These are phyloP conservation scores for Dyspetes luteomarginatus DNA, from an alignment of 2,888 invertebrate species.

Conservation along the genomic window DNA sequence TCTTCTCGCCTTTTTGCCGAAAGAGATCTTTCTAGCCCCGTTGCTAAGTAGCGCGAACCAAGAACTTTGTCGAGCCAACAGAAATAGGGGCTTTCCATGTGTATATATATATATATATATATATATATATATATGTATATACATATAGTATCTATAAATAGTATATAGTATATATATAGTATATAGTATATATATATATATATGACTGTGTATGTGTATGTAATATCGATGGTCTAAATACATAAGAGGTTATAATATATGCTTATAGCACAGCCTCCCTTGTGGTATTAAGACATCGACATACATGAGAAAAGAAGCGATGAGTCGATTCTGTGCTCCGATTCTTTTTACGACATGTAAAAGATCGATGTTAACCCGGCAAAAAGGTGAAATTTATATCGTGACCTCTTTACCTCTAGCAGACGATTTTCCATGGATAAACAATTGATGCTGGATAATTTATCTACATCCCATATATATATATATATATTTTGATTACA, in stretches of 20 bases:
- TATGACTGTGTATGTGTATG: too few species aligned
- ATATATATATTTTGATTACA: neutral
- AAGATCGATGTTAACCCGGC: constrained; percentile 27
- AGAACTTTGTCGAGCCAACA: constrained; percentile 52
- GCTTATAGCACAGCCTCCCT: too few species aligned
- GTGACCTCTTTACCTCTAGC: constrained; percentile 39
- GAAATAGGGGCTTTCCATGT: constrained; percentile 25
- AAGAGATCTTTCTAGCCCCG: constrained; percentile 23
- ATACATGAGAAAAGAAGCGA: neutral
- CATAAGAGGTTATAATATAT: too few species aligned
- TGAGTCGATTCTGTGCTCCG: constrained; percentile 5
- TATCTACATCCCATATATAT: neutral
- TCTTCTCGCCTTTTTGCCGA: constrained; percentile 20
- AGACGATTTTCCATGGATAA: constrained; percentile 55
- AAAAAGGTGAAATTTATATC: constrained; percentile 36
- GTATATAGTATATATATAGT: neutral
- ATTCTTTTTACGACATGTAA: constrained; percentile 7
- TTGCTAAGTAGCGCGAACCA: constrained; percentile 32
- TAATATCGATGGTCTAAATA: too few species aligned
- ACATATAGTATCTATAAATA: neutral
- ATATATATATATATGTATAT: neutral
- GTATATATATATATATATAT: neutral
- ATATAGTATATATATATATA: too few species aligned
- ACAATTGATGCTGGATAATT: constrained; percentile 9
- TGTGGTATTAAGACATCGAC: too few species aligned